Conservation (phyloP, 2,113 vertebrate species). For the Gopherus evgoodei region DNA sequence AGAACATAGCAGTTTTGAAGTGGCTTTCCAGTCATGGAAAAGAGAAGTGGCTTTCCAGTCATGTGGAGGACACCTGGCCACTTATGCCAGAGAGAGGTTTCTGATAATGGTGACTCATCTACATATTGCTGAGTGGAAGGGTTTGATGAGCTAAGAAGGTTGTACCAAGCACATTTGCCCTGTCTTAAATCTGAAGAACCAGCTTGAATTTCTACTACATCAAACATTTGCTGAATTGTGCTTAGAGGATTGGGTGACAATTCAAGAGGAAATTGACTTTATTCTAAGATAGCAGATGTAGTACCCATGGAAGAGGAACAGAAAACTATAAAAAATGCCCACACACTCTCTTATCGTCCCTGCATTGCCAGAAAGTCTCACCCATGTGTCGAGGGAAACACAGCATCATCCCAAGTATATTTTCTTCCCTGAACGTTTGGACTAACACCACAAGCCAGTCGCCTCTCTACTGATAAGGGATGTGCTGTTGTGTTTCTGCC, state of each 20-base stretch:
- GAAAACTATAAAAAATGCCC: neutral
- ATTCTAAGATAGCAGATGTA: neutral
- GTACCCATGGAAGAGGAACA: neutral
- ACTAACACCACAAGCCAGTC: no score
- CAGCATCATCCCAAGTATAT: no score
- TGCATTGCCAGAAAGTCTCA: neutral
- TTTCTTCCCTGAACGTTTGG: no score
- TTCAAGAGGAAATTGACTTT: neutral
- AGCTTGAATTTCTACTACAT: neutral
- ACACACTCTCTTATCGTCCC: neutral
- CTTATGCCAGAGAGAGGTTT: neutral
- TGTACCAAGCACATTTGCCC: neutral
- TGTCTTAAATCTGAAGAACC: neutral
- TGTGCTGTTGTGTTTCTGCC: no score
- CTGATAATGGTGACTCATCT: neutral
- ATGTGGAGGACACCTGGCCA: neutral
- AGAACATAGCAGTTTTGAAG: neutral
- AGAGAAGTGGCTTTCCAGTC: neutral
- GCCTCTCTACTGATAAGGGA: no score
- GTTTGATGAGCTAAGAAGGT: neutral
- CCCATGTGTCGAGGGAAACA: no score
- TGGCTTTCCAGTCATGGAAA: neutral
- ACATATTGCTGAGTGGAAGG: neutral
- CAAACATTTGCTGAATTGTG: neutral
- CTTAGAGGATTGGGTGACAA: neutral